Evolutionary conservation across 2,888 invertebrate species (phyloP).

Genomic region (Prosopocoilus inquinatus): DNA sequence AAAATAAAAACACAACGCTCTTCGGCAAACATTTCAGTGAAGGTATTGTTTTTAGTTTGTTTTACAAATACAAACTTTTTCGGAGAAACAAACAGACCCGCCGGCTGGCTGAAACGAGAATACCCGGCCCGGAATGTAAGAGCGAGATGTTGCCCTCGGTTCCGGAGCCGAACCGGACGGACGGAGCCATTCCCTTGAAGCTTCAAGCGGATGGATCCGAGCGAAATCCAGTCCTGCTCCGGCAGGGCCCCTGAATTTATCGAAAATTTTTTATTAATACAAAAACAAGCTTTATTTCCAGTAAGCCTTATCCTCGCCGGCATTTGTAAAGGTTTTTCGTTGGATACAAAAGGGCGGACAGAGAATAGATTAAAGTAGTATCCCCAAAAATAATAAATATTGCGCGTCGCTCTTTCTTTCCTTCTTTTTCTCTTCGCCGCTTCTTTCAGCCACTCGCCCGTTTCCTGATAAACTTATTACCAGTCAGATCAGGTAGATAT

Average conservation of each 20-base stretch:
- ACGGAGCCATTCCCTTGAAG: constrained; percentile 41
- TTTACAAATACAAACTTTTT: constrained; percentile 45
- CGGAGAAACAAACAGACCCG: constrained; percentile 44
- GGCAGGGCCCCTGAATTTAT: constrained; percentile 2
- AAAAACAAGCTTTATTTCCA: constrained; percentile 20
- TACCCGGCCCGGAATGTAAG: constrained; percentile 17
- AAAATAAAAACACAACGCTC: no score
- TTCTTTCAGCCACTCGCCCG: background rate
- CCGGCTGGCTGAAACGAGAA: constrained; percentile 26
- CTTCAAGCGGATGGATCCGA: constrained; percentile 40
- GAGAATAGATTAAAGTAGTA: background rate
- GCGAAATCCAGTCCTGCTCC: constrained; percentile 19
- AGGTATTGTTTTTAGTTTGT: constrained; percentile 45
- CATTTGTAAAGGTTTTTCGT: no score
- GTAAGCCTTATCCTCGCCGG: constrained; percentile 4
- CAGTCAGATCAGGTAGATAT: no score
- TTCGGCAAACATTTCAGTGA: constrained; percentile 27
- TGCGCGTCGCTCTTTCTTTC: no score
- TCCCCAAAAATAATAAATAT: constrained; percentile 1
- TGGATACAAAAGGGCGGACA: background rate
- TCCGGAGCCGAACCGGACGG: no score
- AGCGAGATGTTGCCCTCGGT: constrained; percentile 25
- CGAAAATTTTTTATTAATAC: constrained; percentile 6
- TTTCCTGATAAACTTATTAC: no score
- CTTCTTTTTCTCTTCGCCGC: no score